phyloP scores from a whole-genome alignment of 2,888 invertebrate species.

The Catotricha subobsoleta region DNA sequence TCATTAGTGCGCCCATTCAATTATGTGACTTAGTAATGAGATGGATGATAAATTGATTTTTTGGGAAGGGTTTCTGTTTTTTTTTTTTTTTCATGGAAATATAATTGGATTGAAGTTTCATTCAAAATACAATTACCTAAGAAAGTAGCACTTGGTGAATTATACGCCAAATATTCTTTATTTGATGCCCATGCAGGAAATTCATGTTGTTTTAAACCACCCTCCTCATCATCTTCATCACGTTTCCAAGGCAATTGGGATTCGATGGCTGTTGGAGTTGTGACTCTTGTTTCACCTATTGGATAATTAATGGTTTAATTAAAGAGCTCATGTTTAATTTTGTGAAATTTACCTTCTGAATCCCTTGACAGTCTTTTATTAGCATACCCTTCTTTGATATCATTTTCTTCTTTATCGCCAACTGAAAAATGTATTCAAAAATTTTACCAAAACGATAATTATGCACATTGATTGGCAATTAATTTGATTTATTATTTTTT shows the following conservation, averaged over 20 bases:
- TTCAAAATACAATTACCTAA: conserved; percentile 47
- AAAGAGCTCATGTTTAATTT: background rate
- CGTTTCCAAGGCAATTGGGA: conserved; percentile 87
- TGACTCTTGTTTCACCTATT: conserved; percentile 53
- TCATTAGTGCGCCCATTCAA: too few relatives aligned
- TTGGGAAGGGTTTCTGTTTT: background rate
- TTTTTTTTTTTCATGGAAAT: background rate
- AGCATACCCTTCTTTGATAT: background rate
- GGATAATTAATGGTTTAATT: background rate
- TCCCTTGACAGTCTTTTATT: conserved; percentile 9
- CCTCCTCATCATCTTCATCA: conserved; percentile 51
- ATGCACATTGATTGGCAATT: background rate
- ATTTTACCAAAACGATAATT: background rate
- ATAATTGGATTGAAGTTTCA: too few relatives aligned
- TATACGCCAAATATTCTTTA: conserved; percentile 81
- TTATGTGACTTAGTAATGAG: background rate
- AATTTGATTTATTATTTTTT: too few relatives aligned
- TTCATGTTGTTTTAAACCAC: conserved; percentile 62
- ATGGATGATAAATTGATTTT: background rate
- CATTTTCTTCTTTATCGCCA: conserved; percentile 6
- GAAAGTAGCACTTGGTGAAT: conserved; percentile 80
- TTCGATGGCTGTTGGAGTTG: conserved; percentile 77
- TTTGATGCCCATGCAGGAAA: conserved; percentile 93
- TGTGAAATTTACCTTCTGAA: conserved; percentile 8
- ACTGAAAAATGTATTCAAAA: background rate